phyloP scores from a whole-genome alignment of 2,797 vertebrate species.

The Coendou prehensilis region DNA sequence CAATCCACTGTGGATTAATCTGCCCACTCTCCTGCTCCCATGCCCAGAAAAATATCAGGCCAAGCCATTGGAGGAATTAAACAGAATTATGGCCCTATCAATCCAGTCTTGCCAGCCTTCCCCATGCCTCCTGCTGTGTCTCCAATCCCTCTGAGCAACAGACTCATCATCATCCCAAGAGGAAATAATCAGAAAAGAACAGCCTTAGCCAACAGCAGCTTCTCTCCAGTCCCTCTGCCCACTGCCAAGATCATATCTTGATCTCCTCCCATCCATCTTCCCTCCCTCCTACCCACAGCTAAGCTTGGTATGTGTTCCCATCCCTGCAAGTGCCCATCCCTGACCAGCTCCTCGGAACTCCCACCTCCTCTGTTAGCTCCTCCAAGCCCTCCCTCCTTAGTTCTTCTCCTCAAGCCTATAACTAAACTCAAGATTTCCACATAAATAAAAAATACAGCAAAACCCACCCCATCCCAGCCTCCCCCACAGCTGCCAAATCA shows the following conservation, averaged over 20 bases:
- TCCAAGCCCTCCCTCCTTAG: background rate
- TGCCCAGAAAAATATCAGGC: background rate
- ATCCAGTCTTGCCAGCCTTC: background rate
- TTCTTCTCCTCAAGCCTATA: background rate
- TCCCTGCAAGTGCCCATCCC: background rate
- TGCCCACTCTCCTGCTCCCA: background rate
- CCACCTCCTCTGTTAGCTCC: background rate
- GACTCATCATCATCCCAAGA: background rate
- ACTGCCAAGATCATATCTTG: rapidly evolving
- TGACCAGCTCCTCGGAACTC: background rate
- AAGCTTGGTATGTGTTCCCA: background rate
- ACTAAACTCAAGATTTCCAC: slow-evolving; percentile 14
- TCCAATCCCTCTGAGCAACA: background rate
- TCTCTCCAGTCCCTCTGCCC: background rate
- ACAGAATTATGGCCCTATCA: background rate
- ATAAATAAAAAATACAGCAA: background rate
- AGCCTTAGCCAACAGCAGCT: background rate
- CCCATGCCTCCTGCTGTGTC: background rate
- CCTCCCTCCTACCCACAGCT: background rate
- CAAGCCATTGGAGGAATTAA: background rate
- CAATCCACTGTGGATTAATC: background rate
- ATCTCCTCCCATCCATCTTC: background rate
- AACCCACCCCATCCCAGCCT: background rate
- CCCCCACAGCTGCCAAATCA: no score
- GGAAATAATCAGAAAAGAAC: background rate